Evolutionary conservation across 2,888 invertebrate species (phyloP), one percentile per base, ranked within the genome.

Genomic region (Camptogramma bilineatum): DNA sequence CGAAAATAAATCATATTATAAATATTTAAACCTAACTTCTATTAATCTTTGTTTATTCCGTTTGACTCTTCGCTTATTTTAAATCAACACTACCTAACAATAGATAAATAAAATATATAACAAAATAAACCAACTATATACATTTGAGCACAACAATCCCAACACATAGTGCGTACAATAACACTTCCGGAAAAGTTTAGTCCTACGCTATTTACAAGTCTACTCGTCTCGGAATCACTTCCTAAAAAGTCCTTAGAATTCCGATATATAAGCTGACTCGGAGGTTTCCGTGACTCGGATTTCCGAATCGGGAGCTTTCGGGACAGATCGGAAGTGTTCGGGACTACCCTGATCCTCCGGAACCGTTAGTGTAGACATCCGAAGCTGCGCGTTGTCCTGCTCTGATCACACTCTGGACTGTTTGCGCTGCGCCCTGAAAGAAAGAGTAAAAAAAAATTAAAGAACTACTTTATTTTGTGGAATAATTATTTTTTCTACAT

Each of bases 401-500:
- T 65, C 93, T 90, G 66, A 96, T 94, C 70, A 96, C 94, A 64
- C 93, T 94, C 84, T 96, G 96, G 72, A 96, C 94, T 19, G 95
- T 95, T 76, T 95, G 94, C 19, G 96, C 95, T 72, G 96, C 96
- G 75, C 96, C 96, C 96, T 96, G 94, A 54, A 94, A 93, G 42
- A 8, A 0, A 31, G 34, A n/a, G 46, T 55, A 54, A 62, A 13
- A 44, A 10, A n/a, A n/a, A 44, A 17, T 17, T 44, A 28, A 47
- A 13, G 3, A 46, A 1, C 8, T 8, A 21, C 4, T 9, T 47
- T 21, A 21, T 47, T 13, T 19, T 18, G 4, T 47, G 18, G 5
- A 47, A n/a, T 34, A 10, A 10, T 39, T 9, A 39, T 39, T 8
- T 39, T 39, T n/a, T 39, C 39, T 13, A 39, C 39, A 8, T 7